Evolutionary conservation across 2,113 vertebrate genomes (phyloP), one percentile per base, ranked within the genome.

Genomic region (Hyaena hyaena): DNA sequence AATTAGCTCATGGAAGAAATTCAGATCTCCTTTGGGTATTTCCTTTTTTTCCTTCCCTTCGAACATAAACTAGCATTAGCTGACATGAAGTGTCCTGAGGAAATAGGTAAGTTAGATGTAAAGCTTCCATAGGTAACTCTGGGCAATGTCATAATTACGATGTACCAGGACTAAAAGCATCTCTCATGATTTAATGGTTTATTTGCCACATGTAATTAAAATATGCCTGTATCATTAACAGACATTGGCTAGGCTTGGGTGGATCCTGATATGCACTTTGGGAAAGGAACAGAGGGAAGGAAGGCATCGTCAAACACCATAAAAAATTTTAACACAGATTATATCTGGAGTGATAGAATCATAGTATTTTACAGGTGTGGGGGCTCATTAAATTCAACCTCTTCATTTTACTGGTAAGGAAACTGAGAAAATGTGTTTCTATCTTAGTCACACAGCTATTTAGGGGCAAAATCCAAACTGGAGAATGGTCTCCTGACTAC

Each of bases 301-400:
- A 68, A 97, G n/a, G 88, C 76, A 58, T 71, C 81, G 71, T 63
- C 39, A 96, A 90, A 97, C 88, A 85, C 15, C 33, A 53, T 94
- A 95, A 90, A 90, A 87, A 3, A 48, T 73, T 84, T 93, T 81
- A 71, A 76, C 63, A 92, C 23, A 61, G 61, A 5, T 82, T 88
- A 23, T 33, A 35, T 28, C 58, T 48, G 33, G 33, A 90, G 39
- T n/a, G 50, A 76, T 9, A 65, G 33, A n/a, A 43, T 33, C 71
- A 55, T 50, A 48, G 7, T 28, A 50, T 85, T 79, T 77, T 19
- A 65, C 28, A 45, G 23, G 33, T 50, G 1, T 33, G 53, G 43
- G 1, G 7, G 15, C 1, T 76, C 35, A 61, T 90, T 90, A 88
- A 89, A 58, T 55, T 79, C 76, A 55, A 48, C 33, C 23, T 94